These are phyloP conservation scores for Drosophila merina DNA, from an alignment of 2,888 invertebrate species.

Conservation along the genomic window DNA sequence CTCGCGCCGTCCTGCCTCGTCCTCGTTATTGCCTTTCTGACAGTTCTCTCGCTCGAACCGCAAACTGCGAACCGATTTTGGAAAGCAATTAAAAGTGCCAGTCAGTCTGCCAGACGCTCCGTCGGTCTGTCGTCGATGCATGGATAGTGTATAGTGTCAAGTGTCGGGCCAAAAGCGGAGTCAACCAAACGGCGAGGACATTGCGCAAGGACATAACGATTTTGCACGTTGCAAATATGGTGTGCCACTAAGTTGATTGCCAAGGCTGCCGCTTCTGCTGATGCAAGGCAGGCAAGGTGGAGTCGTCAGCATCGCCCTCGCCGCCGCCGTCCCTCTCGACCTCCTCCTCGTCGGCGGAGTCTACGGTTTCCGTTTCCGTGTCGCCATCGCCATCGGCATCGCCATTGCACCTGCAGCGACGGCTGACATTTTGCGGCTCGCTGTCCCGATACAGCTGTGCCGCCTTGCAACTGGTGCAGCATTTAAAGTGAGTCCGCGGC, in stretches of 20 bases:
- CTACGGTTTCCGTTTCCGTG: constrained; percentile 32
- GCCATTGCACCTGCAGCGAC: constrained; percentile 73
- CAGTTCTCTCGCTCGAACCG: constrained; percentile 50
- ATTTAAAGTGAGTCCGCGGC: constrained; percentile 81
- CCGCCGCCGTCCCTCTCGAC: constrained; percentile 37
- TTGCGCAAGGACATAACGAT: constrained; percentile 61
- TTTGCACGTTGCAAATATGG: constrained; percentile 55
- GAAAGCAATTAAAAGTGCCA: constrained; percentile 60
- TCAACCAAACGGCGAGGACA: constrained; percentile 48
- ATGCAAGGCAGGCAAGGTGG: constrained; percentile 66
- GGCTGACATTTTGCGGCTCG: constrained; percentile 81
- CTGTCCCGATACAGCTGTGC: constrained; percentile 78
- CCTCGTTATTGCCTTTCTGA: constrained; percentile 64
- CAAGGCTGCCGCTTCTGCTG: constrained; percentile 63
- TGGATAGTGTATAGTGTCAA: constrained; percentile 62
- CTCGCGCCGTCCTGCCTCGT: constrained; percentile 58
- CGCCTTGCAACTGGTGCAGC: constrained; percentile 80
- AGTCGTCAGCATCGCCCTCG: constrained; percentile 59
- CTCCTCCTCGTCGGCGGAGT: constrained; percentile 31
- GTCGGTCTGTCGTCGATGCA: constrained; percentile 46
- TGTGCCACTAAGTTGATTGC: constrained; percentile 57
- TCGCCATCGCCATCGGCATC: constrained; percentile 33
- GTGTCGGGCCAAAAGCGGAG: constrained; percentile 62
- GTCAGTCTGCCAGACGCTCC: constrained; percentile 6
- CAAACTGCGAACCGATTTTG: constrained; percentile 36